These are phyloP conservation scores for Scotopteryx bipunctaria DNA, from an alignment of 2,888 invertebrate genomes.

Conservation along the genomic window DNA sequence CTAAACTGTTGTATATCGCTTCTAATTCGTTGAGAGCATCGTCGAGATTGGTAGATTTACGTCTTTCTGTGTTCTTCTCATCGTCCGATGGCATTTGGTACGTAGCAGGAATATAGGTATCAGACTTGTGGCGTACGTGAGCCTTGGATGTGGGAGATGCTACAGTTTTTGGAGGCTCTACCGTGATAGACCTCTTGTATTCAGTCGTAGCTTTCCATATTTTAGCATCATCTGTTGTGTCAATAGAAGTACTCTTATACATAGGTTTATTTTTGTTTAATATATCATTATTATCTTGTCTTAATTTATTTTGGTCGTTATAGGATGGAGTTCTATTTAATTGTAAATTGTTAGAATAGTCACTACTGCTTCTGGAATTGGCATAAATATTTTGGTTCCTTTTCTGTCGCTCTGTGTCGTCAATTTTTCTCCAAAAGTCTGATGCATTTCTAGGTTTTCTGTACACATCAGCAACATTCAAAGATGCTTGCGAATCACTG, in stretches of 20 bases:
- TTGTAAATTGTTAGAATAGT: slow-evolving; percentile 59
- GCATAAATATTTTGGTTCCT: slow-evolving; percentile 63
- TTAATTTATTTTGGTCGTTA: slow-evolving; percentile 52
- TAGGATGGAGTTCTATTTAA: slow-evolving; percentile 50
- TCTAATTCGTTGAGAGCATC: slow-evolving; percentile 95
- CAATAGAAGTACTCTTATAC: slow-evolving; percentile 56
- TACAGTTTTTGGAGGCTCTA: slow-evolving; percentile 62
- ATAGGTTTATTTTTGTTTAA: slow-evolving; percentile 62
- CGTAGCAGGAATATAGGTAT: slow-evolving; percentile 64
- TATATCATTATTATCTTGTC: slow-evolving; percentile 52
- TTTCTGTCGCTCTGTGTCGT: slow-evolving; percentile 75
- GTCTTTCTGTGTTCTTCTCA: slow-evolving; percentile 75
- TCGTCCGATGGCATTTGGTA: slow-evolving; percentile 75
- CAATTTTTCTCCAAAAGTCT: slow-evolving; percentile 86
- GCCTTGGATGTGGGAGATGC: slow-evolving; percentile 68
- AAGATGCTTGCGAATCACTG: slow-evolving; percentile 76
- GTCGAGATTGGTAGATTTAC: slow-evolving; percentile 91
- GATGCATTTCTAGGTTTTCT: slow-evolving; percentile 80
- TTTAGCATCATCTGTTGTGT: slow-evolving; percentile 70
- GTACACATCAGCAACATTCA: slow-evolving; percentile 59
- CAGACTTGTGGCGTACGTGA: slow-evolving; percentile 75
- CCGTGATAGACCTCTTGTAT: slow-evolving; percentile 70
- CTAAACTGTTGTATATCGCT: slow-evolving; percentile 94
- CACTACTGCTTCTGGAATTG: slow-evolving; percentile 67
- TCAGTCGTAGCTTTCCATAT: slow-evolving; percentile 79